Conservation (phyloP, 2,113 vertebrate species). For the Microcebus jonahi region DNA sequence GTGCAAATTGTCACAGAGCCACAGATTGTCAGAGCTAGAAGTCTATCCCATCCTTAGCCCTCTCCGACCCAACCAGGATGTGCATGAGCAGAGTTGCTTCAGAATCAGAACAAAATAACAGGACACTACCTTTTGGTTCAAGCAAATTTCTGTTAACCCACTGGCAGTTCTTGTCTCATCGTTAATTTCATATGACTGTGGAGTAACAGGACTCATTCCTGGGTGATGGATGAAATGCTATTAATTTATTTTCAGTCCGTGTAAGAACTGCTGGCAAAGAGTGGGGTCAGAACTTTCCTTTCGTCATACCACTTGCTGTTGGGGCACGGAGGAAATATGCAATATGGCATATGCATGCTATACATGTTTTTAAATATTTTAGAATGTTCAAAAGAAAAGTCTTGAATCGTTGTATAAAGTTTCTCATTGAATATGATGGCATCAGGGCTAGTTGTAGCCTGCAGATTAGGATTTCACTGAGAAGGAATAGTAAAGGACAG, state of each 20-base stretch:
- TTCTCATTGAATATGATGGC: neutral
- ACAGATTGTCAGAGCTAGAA: neutral
- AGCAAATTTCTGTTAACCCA: neutral
- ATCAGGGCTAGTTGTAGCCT: neutral
- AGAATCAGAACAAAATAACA: neutral
- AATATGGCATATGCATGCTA: neutral
- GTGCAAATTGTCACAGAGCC: neutral
- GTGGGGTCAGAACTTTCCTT: slow-evolving; percentile 37
- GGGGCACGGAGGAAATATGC: neutral
- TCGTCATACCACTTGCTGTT: slow-evolving; percentile 41
- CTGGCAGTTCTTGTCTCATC: neutral
- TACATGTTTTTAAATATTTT: slow-evolving; percentile 19
- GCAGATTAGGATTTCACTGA: neutral
- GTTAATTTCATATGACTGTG: neutral
- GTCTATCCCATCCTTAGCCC: too few relatives aligned
- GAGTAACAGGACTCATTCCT: neutral
- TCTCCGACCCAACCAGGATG: too few relatives aligned
- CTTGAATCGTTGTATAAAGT: neutral
- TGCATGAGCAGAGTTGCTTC: neutral
- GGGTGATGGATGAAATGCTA: neutral
- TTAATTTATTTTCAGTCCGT: slow-evolving; percentile 52
- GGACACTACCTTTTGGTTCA: neutral
- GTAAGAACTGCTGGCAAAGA: slow-evolving; percentile 34
- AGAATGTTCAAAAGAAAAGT: neutral
- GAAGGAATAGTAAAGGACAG: neutral